Percentiles rank a stretch among this genome's conserved stretches.
Conservation (phyloP, 2,888 invertebrate genomes). For the Drosophila anomelani region DNA sequence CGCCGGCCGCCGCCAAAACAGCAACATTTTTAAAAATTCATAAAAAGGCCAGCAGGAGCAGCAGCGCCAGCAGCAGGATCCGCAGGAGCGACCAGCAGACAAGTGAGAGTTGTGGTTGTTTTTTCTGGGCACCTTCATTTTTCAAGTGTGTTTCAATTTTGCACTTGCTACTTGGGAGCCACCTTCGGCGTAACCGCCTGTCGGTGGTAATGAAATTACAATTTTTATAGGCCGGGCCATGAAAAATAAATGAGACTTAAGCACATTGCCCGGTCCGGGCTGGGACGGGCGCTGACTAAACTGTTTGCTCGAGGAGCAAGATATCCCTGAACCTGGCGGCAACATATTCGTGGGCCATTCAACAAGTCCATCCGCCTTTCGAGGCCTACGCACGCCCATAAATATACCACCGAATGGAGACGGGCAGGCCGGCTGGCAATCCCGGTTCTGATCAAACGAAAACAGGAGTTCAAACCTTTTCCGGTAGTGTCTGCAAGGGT, state of each 20-base stretch:
- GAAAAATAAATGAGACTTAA: conserved; percentile 82
- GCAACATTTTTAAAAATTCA: conserved; percentile 81
- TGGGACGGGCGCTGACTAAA: conserved; percentile 19
- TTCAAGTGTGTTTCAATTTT: conserved; percentile 74
- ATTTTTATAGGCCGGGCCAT: conserved; percentile 77
- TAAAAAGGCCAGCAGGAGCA: conserved; percentile 55
- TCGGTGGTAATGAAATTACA: conserved; percentile 80
- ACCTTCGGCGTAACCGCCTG: conserved; percentile 35
- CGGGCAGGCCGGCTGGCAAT: conserved; percentile 25
- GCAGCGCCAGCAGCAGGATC: conserved; percentile 21
- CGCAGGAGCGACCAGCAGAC: conserved; percentile 9
- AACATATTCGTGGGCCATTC: conserved; percentile 49
- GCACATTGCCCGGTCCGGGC: conserved; percentile 57
- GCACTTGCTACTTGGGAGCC: conserved; percentile 42
- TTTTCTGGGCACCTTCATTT: conserved; percentile 64
- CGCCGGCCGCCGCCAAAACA: conserved; percentile 68
- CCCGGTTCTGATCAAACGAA: conserved; percentile 33
- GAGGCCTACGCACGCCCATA: conserved; percentile 66
- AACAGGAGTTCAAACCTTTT: conserved; percentile 54
- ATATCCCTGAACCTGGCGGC: neutral
- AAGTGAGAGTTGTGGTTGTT: conserved; percentile 28
- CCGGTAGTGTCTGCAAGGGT: neutral
- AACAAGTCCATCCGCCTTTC: conserved; percentile 61
- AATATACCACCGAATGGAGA: conserved; percentile 53
- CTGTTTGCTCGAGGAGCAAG: conserved; percentile 25